Evolutionary conservation across 2,888 invertebrate species (phyloP), one percentile per base, ranked within the genome.

Genomic region (Drosophila testacea): DNA sequence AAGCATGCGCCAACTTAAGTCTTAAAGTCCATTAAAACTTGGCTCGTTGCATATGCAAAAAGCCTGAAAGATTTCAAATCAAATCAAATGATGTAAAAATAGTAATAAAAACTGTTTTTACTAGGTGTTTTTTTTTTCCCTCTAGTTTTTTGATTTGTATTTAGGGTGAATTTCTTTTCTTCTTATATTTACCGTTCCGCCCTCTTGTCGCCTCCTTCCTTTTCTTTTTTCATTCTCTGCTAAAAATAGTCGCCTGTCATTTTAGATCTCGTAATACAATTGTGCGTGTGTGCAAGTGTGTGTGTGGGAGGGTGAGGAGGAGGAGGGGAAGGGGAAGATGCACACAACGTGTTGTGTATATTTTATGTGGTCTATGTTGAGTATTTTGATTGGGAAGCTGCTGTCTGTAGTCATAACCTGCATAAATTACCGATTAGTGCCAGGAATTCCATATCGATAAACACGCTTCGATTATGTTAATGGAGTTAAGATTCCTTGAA

Each of bases 11-110:
- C 69, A 13, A 52, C 27, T 22, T 22, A 22, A 22, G 47, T 72
- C 61, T 55, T 66, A 56, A 65, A 57, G 65, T 61, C 73, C 63
- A 75, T 79, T 76, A 80, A 79, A 68, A 69, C 55, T 56, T 62
- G 70, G 59, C 70, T 75, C 71, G 57, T 81, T 76, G 82, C 79
- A 87, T 83, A 88, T 88, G 89, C 83, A 83, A 87, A 88, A 86
- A 66, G 61, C 55, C 34, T 22, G 22, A 48, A 5, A 32, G 11
- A 34, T 30, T 9, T 34, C 47, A 74, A 72, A 41, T 52, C 34
- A 42, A 63, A 70, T 50, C 71, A 67, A 52, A 46, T 61, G 32
- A 34, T 64, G 59, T 48, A 51, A 66, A 57, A 57, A 50, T 55
- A 41, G 79, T 75, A 69, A 77, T 71, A 77, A 83, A 78, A 70